phyloP scores from a whole-genome alignment of 2,797 vertebrate species.

The Halcyon badia region DNA sequence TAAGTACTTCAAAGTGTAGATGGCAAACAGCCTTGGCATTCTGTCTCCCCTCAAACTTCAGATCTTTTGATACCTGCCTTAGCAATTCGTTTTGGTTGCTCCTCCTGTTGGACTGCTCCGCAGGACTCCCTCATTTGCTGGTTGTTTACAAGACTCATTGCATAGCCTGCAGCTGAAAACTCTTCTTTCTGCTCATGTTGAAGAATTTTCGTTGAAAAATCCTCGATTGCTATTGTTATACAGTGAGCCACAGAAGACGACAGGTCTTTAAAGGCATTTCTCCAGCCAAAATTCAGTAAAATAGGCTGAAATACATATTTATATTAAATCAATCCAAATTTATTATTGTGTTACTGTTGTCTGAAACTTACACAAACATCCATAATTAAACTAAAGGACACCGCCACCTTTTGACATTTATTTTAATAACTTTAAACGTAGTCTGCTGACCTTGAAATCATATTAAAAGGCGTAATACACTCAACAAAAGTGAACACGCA shows the following conservation, averaged over 20 bases:
- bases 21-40: conserved; percentile 49
- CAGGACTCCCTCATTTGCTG: conserved; percentile 77
- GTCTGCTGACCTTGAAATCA: neutral
- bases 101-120: conserved; percentile 77
- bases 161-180: conserved; percentile 70
- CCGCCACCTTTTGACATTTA: neutral
- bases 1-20: conserved; percentile 62
- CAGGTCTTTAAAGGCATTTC: conserved; percentile 87
- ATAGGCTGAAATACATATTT: conserved; percentile 80
- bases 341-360: neutral
- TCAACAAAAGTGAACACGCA: conserved; percentile 21
- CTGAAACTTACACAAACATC: conserved; percentile 18
- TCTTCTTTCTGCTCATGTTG: conserved; percentile 86
- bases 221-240: conserved; percentile 88
- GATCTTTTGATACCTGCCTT: conserved; percentile 85
- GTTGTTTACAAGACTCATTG: conserved; percentile 74
- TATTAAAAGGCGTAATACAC: conserved; percentile 39
- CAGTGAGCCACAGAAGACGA: conserved; percentile 88
- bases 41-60: conserved; percentile 29
- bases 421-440: conserved; percentile 36
- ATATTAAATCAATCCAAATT: conserved; percentile 26
- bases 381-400: neutral
- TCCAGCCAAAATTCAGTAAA: conserved; percentile 90
- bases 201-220: conserved; percentile 86
- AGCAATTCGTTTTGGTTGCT: conserved; percentile 89